phyloP scores from a whole-genome alignment of 2,113 vertebrate species.

The Bubalus kerabau region DNA sequence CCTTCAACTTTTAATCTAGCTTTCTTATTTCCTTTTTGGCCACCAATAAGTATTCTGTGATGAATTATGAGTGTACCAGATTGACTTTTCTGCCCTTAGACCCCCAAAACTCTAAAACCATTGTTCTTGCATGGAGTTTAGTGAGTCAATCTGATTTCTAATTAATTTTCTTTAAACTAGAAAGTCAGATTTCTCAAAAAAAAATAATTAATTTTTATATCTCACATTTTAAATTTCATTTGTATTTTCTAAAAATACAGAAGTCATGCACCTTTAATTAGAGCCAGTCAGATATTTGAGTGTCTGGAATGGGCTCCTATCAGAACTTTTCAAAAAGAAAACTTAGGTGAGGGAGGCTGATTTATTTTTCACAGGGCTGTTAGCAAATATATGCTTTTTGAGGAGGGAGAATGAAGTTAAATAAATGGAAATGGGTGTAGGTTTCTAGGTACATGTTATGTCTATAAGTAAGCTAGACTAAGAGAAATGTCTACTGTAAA shows the following conservation, averaged over 20 bases:
- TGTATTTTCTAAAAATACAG: not conserved
- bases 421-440: not conserved
- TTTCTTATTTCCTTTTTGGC: not conserved
- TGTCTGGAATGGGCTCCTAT: not conserved
- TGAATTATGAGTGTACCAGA: not conserved
- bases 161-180: not conserved
- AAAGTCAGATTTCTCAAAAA: not conserved
- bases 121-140: not conserved
- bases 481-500: not conserved
- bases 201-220: not conserved
- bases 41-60: not conserved
- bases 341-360: not conserved
- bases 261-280: not conserved
- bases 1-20: not conserved
- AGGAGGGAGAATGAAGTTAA: not conserved
- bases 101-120: not conserved
- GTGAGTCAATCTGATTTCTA: not conserved
- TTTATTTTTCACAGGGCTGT: not conserved
- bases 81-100: not conserved
- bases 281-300: not conserved
- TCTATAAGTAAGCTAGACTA: not conserved
- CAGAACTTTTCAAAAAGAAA: not conserved
- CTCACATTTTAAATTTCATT: not conserved
- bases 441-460: not conserved
- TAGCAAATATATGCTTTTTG: not conserved